Evolutionary conservation across 2,888 invertebrate species (phyloP), one percentile per base, ranked within the genome.

Genomic region (Brenthis daphne): DNA sequence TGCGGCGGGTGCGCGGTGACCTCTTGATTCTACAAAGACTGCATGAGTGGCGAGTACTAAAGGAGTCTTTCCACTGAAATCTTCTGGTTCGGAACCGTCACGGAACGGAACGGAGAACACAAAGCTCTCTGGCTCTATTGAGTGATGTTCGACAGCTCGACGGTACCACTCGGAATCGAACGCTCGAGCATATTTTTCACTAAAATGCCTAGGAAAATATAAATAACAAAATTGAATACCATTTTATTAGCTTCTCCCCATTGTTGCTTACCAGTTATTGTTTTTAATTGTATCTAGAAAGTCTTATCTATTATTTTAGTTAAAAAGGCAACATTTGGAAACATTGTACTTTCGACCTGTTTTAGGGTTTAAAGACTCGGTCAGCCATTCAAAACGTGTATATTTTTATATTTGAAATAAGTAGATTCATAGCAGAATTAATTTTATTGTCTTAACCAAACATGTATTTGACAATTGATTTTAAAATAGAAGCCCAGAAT

Each of bases 81-180:
- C 95, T 78, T 96, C 95, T 0, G 83, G 84, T 70, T 90, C 92
- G 0, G 87, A 81, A 0, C 86, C 88, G 63, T 96, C 95, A 78
- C 96, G 95, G 85, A 96, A 97, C 0, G 97, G 96, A 47, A 97
- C 96, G 58, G 98, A 97, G 87, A 96, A 98, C 1, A 98, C 98
- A 84, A 98, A 98, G 84, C 98, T 97, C 79, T 97, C 97, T 0
- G 96, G 96, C 78, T 98, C 97, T 64, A 97, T 94, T 0, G 95
- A 91, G 82, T 98, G 96, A 79, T 98, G 98, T 83, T 98, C 98
- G 1, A 98, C 97, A 0, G 98, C 98, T 65, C 98, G 93, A 77
- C 96, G 96, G 83, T 98, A 98, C 98, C 98, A 98, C 50, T 97
- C 94, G 70, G 97, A 96, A 81, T 98, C 98, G 89, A 96, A 97